Evolutionary conservation across 2,113 vertebrate species (phyloP).

Genomic region (Lampris megalopsis): DNA sequence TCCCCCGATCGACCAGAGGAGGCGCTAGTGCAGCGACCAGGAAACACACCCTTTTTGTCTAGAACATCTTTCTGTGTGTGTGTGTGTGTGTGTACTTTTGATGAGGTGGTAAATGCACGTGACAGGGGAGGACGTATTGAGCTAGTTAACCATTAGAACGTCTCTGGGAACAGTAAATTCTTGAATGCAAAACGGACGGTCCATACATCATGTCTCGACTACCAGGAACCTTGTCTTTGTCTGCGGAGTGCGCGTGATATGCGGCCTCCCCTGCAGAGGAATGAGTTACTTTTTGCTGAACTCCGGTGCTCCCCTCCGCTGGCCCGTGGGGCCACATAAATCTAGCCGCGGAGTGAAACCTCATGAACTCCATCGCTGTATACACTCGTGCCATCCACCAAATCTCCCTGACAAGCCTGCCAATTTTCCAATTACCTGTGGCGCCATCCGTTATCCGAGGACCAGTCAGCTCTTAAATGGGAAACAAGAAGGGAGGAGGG

Average conservation of each 20-base stretch:
- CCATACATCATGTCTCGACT: conserved; percentile 54
- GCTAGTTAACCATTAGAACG: conserved; percentile 24
- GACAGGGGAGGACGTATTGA: neutral
- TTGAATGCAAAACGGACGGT: conserved; percentile 51
- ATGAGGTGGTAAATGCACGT: conserved; percentile 17
- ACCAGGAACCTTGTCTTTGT: conserved; percentile 77
- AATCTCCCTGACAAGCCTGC: conserved; percentile 92
- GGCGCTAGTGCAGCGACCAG: no score
- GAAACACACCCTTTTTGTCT: no score
- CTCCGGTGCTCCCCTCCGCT: conserved; percentile 84
- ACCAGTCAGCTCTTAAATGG: conserved; percentile 91
- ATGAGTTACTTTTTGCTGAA: conserved; percentile 79
- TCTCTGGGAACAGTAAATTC: conserved; percentile 40
- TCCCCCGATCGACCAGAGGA: no score
- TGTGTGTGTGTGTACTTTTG: no score
- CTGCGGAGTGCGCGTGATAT: conserved; percentile 83
- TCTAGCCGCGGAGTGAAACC: conserved; percentile 83
- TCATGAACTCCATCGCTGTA: conserved; percentile 83
- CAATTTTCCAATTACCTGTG: conserved; percentile 98
- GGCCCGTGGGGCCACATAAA: conserved; percentile 88
- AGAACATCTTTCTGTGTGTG: no score
- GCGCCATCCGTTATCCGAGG: conserved; percentile 91
- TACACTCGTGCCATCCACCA: conserved; percentile 88
- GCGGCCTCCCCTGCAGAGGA: conserved; percentile 75
- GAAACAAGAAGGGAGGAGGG: conserved; percentile 84